Conservation (phyloP, 2,113 vertebrate species). For the Rafetus swinhoei region DNA sequence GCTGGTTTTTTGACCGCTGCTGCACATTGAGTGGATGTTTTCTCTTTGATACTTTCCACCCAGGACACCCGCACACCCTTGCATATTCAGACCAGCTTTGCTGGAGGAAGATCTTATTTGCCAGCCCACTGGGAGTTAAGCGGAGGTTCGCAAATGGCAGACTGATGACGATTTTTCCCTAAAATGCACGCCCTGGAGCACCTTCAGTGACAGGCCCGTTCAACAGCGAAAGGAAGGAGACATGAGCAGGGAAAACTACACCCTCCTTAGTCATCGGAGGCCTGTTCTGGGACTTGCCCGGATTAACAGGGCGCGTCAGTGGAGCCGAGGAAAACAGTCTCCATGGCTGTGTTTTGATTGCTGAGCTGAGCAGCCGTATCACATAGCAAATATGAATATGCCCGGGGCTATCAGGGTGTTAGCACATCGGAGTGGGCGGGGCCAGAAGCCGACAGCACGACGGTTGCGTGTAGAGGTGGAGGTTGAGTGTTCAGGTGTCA, state of each 20-base stretch:
- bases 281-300: neutral
- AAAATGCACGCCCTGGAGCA: neutral
- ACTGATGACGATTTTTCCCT: neutral
- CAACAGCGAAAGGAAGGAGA: neutral
- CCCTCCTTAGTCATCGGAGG: neutral
- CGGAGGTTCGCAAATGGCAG: slow-evolving; percentile 13
- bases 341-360: slow-evolving; percentile 17
- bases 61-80: neutral
- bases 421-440: neutral
- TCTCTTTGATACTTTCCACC: no score
- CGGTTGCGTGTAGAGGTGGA: accelerated
- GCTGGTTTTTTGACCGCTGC: no score
- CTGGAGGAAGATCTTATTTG: neutral
- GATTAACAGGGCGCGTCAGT: slow-evolving; percentile 3
- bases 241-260: neutral
- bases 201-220: neutral
- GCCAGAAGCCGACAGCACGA: neutral
- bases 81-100: neutral
- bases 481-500: neutral
- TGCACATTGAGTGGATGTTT: no score
- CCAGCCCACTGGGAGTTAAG: no score
- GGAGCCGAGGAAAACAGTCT: neutral
- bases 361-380: neutral
- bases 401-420: neutral
- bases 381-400: neutral